A percentile compares a stretch with the other conserved stretches of the same genome.
phyloP scores from a whole-genome alignment of 1,140 invertebrate species.

The Panagrolaimus sp. region DNA sequence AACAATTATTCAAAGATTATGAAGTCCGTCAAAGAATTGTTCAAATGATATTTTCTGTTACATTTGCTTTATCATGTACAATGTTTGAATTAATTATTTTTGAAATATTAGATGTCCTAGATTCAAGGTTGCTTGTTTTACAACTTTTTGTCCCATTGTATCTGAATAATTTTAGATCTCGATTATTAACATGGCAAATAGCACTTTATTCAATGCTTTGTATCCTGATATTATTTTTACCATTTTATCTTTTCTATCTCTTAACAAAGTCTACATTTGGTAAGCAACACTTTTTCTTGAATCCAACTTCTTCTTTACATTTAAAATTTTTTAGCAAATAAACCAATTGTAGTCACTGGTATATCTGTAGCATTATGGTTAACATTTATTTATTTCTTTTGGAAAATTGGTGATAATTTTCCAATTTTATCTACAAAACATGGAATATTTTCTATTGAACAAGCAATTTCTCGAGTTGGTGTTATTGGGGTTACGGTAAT shows the following conservation, averaged over 20 bases:
- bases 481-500: constrained; percentile 99
- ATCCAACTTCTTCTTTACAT: no score
- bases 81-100: constrained; percentile 99
- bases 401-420: constrained; percentile 98
- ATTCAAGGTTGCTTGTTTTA: constrained; percentile 65
- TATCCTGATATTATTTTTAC: constrained; percentile 89
- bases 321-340: background rate
- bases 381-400: constrained; percentile 88
- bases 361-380: constrained; percentile 80
- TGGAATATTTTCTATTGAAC: constrained; percentile 83
- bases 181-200: constrained; percentile 33
- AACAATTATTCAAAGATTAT: constrained; percentile 94
- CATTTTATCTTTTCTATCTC: constrained; percentile 89
- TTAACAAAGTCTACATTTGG: constrained; percentile 82
- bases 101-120: constrained; percentile 89
- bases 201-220: constrained; percentile 80
- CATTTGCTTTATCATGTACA: constrained; percentile 92
- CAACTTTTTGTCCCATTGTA: background rate
- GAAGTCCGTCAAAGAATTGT: constrained; percentile 64
- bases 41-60: constrained; percentile 90
- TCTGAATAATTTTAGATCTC: constrained; percentile 24
- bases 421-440: constrained; percentile 89
- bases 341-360: constrained; percentile 47
- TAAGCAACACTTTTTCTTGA: constrained; percentile 62
- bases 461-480: constrained; percentile 87